phyloP scores from a whole-genome alignment of 2,113 vertebrate species.

The Cricetomys ansorgei region DNA sequence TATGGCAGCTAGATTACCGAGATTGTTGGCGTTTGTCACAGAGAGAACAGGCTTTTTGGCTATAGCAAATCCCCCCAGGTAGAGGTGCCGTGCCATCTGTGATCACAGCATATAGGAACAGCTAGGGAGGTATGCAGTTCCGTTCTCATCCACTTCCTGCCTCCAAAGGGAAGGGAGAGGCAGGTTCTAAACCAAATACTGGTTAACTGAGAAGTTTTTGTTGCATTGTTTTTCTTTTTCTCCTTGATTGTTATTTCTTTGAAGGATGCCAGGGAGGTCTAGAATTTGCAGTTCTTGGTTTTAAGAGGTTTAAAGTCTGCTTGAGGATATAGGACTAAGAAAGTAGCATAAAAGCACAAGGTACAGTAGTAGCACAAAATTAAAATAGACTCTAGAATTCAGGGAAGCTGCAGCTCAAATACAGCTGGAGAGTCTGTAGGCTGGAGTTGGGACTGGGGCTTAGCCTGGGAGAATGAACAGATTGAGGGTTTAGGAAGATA shows the following conservation, averaged over 20 bases:
- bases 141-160: not conserved
- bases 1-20: conserved; percentile 79
- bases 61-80: conserved; percentile 60
- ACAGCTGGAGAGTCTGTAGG: conserved; percentile 28
- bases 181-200: conserved; percentile 52
- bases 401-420: not conserved
- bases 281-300: not conserved
- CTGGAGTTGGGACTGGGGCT: conserved; percentile 21
- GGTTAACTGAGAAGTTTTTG: not conserved
- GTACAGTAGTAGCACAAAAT: not conserved
- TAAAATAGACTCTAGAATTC: conserved; percentile 25
- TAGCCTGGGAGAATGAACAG: conserved; percentile 36
- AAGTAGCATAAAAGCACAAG: conserved; percentile 38
- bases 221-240: not conserved
- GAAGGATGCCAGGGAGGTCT: not conserved
- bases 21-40: conserved; percentile 73
- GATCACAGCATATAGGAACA: conserved; percentile 69
- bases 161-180: conserved; percentile 41
- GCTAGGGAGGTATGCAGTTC: not conserved
- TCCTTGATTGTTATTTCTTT: conserved; percentile 42
- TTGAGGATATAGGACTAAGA: conserved; percentile 23
- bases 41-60: conserved; percentile 71
- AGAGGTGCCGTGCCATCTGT: conserved; percentile 75
- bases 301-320: conserved; percentile 33
- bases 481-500: conserved; percentile 28